Conservation (phyloP, 2,888 invertebrate genomes). For the Brenthis daphne region DNA sequence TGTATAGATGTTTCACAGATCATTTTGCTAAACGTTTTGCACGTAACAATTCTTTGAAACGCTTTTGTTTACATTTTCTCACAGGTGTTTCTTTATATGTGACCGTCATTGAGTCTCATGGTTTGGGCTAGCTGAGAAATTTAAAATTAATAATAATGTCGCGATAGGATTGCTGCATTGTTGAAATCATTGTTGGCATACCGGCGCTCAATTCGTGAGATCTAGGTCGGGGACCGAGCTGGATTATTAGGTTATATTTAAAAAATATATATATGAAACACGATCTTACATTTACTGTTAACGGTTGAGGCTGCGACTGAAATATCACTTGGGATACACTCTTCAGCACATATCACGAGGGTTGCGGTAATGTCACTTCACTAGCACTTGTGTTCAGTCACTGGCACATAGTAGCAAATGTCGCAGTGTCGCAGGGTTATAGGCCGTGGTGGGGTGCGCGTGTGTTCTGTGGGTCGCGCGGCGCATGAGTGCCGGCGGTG, state of each 20-base stretch:
- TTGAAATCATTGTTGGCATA: slow-evolving; percentile 64
- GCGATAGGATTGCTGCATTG: slow-evolving; percentile 70
- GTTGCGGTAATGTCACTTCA: slow-evolving; percentile 69
- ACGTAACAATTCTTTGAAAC: slow-evolving; percentile 45
- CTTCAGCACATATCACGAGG: slow-evolving; percentile 74
- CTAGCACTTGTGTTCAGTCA: slow-evolving; percentile 66
- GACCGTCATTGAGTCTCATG: slow-evolving; percentile 73
- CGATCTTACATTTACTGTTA: slow-evolving; percentile 75
- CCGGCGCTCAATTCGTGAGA: slow-evolving; percentile 67
- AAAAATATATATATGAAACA: slow-evolving; percentile 49
- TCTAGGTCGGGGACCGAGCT: slow-evolving; percentile 65
- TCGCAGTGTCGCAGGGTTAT: slow-evolving; percentile 59
- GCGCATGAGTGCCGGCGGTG: slow-evolving; percentile 80
- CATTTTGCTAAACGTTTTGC: slow-evolving; percentile 31
- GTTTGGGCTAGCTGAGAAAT: slow-evolving; percentile 77
- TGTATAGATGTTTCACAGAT: slow-evolving; percentile 36
- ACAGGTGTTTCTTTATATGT: slow-evolving; percentile 69
- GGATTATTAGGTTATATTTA: slow-evolving; percentile 39
- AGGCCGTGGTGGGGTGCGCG: slow-evolving; percentile 67
- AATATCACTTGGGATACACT: slow-evolving; percentile 63
- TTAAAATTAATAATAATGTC: slow-evolving; percentile 72
- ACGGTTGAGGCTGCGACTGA: slow-evolving; percentile 78
- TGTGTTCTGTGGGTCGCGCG: slow-evolving; percentile 74
- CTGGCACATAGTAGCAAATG: slow-evolving; percentile 70
- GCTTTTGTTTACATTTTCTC: slow-evolving; percentile 75